Evolutionary conservation across 2,888 invertebrate species (phyloP).

Genomic region (Steinernema hermaphroditum): DNA sequence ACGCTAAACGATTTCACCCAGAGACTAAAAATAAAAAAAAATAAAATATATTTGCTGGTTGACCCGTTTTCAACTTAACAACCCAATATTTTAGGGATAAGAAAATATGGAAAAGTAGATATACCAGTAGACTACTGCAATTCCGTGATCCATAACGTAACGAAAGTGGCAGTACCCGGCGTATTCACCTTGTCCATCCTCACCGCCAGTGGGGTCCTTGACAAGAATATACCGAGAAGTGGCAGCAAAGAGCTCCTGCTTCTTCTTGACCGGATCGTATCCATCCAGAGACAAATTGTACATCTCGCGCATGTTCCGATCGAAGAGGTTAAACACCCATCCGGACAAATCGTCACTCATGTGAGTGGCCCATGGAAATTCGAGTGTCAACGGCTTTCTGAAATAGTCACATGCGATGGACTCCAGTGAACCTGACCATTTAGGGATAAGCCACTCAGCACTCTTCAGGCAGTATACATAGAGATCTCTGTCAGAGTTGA

Average conservation of each 20-base stretch:
- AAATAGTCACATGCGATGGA: constrained; percentile 32
- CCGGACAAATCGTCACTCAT: constrained; percentile 44
- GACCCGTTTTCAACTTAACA: no score
- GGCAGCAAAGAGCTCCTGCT: constrained; percentile 68
- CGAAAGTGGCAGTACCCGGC: constrained; percentile 81
- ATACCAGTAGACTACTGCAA: constrained; percentile 78
- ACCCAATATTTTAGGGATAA: no score
- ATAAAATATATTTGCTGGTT: no score
- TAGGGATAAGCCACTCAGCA: no score
- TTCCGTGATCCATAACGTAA: constrained; percentile 80
- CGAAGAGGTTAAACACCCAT: constrained; percentile 60
- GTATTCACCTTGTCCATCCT: constrained; percentile 64
- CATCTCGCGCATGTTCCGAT: constrained; percentile 58
- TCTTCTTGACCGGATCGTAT: constrained; percentile 69
- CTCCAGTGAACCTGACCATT: background rate
- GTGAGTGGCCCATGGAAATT: constrained; percentile 59
- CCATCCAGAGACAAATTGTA: constrained; percentile 75
- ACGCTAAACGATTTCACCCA: no score
- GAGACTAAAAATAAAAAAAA: no score
- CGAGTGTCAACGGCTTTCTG: constrained; percentile 51
- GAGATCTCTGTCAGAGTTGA: no score
- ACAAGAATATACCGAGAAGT: constrained; percentile 67
- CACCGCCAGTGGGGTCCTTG: constrained; percentile 42
- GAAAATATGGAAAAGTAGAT: constrained; percentile 49
- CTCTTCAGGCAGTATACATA: no score